These are phyloP conservation scores for Austrofundulus limnaeus DNA, from an alignment of 2,113 vertebrate species.

Conservation along the genomic window DNA sequence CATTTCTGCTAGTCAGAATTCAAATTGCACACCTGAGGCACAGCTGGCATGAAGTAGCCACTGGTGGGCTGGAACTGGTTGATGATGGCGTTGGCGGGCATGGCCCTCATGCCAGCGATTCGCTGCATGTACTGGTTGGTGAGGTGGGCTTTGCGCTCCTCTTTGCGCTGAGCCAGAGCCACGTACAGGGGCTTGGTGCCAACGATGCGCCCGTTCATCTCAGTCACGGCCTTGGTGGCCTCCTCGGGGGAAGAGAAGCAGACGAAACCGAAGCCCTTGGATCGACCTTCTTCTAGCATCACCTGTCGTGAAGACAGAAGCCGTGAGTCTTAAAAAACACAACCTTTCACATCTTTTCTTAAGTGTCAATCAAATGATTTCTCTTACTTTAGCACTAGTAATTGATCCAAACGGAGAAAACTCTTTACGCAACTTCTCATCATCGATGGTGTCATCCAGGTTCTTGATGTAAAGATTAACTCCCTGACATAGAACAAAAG, in stretches of 20 bases:
- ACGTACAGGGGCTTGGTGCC: constrained; percentile 97
- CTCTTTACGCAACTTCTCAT: constrained; percentile 97
- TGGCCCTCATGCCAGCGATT: constrained; percentile 95
- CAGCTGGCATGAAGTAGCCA: constrained; percentile 97
- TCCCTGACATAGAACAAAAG: constrained; percentile 79
- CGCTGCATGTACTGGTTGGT: constrained; percentile 99
- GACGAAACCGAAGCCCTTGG: constrained; percentile 98
- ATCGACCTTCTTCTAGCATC: constrained; percentile 97
- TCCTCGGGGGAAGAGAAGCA: constrained; percentile 99
- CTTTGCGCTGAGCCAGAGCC: constrained; percentile 95
- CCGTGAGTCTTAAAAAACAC: background rate
- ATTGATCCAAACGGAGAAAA: constrained; percentile 98
- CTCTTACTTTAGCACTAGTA: constrained; percentile 93
- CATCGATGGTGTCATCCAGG: constrained; percentile 96
- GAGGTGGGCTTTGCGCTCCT: constrained; percentile 96
- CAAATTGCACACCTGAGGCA: constrained; percentile 87
- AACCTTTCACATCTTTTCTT: background rate
- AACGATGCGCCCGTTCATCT: constrained; percentile 98
- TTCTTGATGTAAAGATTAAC: constrained; percentile 99
- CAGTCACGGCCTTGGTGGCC: constrained; percentile 97
- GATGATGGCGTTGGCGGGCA: constrained; percentile 96
- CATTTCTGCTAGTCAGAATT: background rate
- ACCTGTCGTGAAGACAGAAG: constrained; percentile 78
- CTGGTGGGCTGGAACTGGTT: constrained; percentile 98
- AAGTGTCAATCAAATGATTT: background rate